A percentile compares a stretch with the other conserved stretches of the same genome.
These are phyloP conservation scores for Anastrepha obliqua DNA, from an alignment of 1,140 invertebrate species.

Conservation along the genomic window DNA sequence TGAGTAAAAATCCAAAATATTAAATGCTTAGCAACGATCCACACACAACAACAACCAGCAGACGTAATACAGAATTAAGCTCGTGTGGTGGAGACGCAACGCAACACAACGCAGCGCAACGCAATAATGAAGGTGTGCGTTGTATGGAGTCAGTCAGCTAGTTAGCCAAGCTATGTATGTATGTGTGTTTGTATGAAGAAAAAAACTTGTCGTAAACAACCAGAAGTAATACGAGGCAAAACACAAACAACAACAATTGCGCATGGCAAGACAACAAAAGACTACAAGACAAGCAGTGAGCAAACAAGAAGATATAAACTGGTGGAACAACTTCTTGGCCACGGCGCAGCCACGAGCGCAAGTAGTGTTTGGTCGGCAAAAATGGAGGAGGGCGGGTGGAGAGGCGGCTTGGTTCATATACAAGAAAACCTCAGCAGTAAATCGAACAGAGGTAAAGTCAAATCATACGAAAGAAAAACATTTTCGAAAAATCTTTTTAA, in stretches of 20 bases:
- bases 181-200: background rate
- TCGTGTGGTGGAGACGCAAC: background rate
- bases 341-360: background rate
- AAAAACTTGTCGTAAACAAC: constrained; percentile 8
- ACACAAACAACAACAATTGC: background rate
- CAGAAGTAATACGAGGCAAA: background rate
- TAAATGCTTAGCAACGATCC: background rate
- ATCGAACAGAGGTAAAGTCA: constrained; percentile 58
- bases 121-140: background rate
- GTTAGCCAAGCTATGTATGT: too few species aligned
- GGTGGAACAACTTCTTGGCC: constrained; percentile 18
- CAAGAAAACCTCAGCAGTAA: constrained; percentile 40
- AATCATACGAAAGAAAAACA: constrained; percentile 54
- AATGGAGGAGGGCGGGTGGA: background rate
- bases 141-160: background rate
- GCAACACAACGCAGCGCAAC: background rate
- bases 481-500: background rate
- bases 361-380: background rate
- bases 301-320: constrained; percentile 41
- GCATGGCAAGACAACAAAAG: background rate
- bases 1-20: constrained; percentile 16
- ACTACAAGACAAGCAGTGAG: constrained; percentile 15
- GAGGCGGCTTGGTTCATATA: background rate
- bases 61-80: constrained; percentile 25
- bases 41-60: background rate